These are phyloP conservation scores for Pipra filicauda DNA, from an alignment of 2,113 vertebrate genomes.

Conservation along the genomic window DNA sequence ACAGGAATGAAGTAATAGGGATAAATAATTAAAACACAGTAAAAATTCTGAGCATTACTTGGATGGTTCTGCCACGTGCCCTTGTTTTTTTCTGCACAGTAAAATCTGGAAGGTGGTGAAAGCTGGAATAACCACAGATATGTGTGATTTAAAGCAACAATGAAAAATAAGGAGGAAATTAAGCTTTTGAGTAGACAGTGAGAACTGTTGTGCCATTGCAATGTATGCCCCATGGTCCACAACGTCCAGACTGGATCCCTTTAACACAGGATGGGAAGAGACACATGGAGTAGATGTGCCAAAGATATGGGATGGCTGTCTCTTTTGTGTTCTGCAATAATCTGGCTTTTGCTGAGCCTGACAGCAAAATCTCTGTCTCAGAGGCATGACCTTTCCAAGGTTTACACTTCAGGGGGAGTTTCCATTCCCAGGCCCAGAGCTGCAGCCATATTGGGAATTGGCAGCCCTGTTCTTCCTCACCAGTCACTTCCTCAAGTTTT, in stretches of 20 bases:
- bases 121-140: not conserved
- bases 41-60: not conserved
- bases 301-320: not conserved
- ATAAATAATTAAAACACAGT: not conserved
- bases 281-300: not conserved
- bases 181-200: not conserved
- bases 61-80: not conserved
- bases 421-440: not conserved
- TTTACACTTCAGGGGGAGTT: not conserved
- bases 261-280: not conserved
- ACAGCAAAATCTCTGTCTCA: not conserved
- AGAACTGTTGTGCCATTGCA: not conserved
- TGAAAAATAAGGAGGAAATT: not conserved
- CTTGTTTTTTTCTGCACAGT: not conserved
- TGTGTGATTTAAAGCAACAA: not conserved
- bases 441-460: not conserved
- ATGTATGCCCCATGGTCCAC: too few species aligned
- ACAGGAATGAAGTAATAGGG: not conserved
- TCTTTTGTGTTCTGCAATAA: not conserved
- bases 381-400: not conserved
- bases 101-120: not conserved
- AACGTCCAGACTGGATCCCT: not conserved
- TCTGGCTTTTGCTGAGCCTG: not conserved
- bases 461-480: slow-evolving; percentile 31
- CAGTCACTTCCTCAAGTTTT: slow-evolving; percentile 24